Conservation (phyloP, 2,888 invertebrate species). For the Lepetodrilus schrolli region DNA sequence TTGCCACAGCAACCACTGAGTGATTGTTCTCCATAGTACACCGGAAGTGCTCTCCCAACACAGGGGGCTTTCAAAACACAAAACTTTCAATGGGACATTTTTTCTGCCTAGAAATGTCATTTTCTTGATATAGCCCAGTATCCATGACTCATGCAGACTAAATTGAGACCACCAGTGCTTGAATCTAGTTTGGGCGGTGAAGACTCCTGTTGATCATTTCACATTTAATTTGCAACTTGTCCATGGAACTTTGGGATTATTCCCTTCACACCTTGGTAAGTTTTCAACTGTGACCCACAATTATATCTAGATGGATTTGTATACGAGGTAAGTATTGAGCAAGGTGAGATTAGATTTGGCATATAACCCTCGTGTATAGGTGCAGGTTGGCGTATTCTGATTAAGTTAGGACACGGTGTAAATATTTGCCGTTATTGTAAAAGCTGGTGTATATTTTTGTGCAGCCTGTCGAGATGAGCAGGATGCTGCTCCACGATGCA, state of each 20-base stretch:
- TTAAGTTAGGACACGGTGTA: no score
- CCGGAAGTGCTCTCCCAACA: constrained; percentile 13
- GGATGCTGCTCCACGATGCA: neutral
- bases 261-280: neutral
- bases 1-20: neutral
- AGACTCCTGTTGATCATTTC: neutral
- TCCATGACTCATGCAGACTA: neutral
- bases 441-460: no score
- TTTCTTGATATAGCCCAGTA: constrained; percentile 20
- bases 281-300: no score
- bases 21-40: constrained; percentile 8
- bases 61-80: neutral
- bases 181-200: neutral
- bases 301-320: no score
- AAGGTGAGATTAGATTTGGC: no score
- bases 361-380: no score
- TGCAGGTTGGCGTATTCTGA: no score
- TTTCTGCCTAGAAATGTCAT: constrained; percentile 17
- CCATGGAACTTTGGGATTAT: constrained; percentile 21
- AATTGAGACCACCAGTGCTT: neutral
- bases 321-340: no score
- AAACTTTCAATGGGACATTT: constrained; percentile 26
- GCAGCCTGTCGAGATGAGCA: no score
- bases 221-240: constrained; percentile 3
- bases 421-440: no score